Base-by-base conservation (phyloP, 2,888 invertebrate species). In the Habrosyne pyritoides region DNA sequence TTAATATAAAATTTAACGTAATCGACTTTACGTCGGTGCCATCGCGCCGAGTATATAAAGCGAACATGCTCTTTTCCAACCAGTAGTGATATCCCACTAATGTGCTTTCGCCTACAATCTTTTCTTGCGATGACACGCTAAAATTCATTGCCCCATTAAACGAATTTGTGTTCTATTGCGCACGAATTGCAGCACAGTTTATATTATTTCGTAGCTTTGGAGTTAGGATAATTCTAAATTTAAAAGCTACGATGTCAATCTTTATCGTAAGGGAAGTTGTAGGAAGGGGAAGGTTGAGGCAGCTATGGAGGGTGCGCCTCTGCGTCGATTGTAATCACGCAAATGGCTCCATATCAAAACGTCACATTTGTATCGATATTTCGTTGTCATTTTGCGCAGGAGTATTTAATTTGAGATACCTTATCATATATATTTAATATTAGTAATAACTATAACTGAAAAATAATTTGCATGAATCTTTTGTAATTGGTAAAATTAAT, bases 251-350 rank as follows among this genome's bases (percentile, higher is more conserved):
- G 85, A 90, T 89, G 90, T 90, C 91, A 91, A 91, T 91, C 91
- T 91, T 91, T 92, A 91, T 89, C 88, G 91, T 83, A 86, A 88
- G 87, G 91, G 87, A 91, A 90, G 88, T 88, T 83, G 84, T 83
- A 79, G 79, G 78, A 71, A 81, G 84, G 86, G 82, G 83, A 80
- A 81, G 82, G 81, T 78, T 69, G 70, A 68, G 72, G 69, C 68
- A 70, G 73, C 70, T 72, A 72, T 77, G 80, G 78, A 88, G 90
- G 91, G 91, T 84, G 90, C 88, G 91, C 80, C 86, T 73, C 83
- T 87, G 87, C 88, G 89, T 89, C 91, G 89, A 89, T 89, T 89
- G 87, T 90, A 91, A 92, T 92, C 90, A 91, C 89, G 89, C 89
- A 91, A 92, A 91, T 92, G 91, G 89, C 78, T 87, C 81, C 86